These are phyloP conservation scores for Pyrgus malvae DNA, from an alignment of 2,888 invertebrate genomes.

Conservation along the genomic window DNA sequence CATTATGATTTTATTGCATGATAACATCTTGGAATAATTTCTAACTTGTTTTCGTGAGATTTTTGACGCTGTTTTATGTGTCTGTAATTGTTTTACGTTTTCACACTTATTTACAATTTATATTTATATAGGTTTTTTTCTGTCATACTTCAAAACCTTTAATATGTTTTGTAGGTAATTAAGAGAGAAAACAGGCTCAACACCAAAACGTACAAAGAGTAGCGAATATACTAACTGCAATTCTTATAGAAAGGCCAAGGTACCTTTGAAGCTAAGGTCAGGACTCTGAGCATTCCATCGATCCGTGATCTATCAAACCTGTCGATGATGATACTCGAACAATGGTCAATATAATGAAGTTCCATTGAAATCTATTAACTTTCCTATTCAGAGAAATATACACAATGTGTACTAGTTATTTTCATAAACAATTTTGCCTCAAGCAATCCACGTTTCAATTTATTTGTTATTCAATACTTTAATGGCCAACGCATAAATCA, in stretches of 20 bases:
- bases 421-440: neutral
- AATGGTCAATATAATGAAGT: constrained; percentile 21
- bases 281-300: neutral
- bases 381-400: constrained; percentile 17
- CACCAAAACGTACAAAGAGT: no score
- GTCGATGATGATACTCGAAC: constrained; percentile 23
- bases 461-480: neutral
- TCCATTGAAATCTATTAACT: constrained; percentile 22
- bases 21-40: constrained; percentile 4
- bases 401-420: constrained; percentile 5
- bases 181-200: neutral
- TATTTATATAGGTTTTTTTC: neutral
- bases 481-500: constrained; percentile 4
- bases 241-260: constrained; percentile 24
- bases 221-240: no score
- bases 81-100: neutral
- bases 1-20: constrained; percentile 7
- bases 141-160: no score
- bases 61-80: neutral
- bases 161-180: no score
- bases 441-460: constrained; percentile 4
- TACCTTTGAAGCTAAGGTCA: constrained; percentile 6
- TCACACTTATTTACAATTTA: neutral
- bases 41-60: constrained; percentile 5
- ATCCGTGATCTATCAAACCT: constrained; percentile 22